These are phyloP conservation scores for Pantherophis alleghaniensis DNA, from an alignment of 2,797 vertebrate genomes.

Conservation along the genomic window DNA sequence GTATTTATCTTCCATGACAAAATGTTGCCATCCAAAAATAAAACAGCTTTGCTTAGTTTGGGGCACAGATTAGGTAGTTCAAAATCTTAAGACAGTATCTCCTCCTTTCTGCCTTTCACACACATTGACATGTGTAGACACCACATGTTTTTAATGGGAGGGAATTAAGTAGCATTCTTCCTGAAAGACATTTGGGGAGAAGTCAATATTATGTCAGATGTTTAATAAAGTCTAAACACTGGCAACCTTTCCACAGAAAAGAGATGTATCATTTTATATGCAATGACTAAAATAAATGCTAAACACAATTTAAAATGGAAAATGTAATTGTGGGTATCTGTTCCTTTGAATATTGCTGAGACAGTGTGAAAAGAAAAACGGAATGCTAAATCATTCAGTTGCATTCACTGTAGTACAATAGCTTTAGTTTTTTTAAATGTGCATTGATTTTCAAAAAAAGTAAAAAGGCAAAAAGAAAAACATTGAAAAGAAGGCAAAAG, in stretches of 20 bases:
- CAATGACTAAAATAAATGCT: neutral
- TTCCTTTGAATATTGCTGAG: neutral
- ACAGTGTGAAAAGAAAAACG: neutral
- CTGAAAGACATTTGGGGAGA: slow-evolving; percentile 31
- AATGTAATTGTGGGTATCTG: neutral
- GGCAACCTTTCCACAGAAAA: neutral
- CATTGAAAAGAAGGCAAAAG: too few species aligned
- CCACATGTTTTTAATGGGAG: neutral
- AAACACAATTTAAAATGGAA: neutral
- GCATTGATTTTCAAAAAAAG: too few species aligned
- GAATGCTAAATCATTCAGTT: neutral
- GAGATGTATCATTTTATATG: neutral
- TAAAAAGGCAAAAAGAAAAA: too few species aligned
- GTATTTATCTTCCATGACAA: neutral
- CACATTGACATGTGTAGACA: neutral
- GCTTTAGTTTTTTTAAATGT: too few species aligned
- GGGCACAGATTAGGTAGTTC: neutral
- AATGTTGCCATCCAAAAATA: neutral
- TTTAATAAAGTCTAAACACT: neutral
- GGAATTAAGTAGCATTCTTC: neutral
- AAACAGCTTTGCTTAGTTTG: neutral
- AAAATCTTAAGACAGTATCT: neutral
- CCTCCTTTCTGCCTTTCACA: neutral
- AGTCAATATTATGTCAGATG: slow-evolving; percentile 9
- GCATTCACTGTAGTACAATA: neutral